Percentiles rank a stretch among this genome's conserved stretches.
phyloP scores from a whole-genome alignment of 2,888 invertebrate species.

The Isoperla grammatica region DNA sequence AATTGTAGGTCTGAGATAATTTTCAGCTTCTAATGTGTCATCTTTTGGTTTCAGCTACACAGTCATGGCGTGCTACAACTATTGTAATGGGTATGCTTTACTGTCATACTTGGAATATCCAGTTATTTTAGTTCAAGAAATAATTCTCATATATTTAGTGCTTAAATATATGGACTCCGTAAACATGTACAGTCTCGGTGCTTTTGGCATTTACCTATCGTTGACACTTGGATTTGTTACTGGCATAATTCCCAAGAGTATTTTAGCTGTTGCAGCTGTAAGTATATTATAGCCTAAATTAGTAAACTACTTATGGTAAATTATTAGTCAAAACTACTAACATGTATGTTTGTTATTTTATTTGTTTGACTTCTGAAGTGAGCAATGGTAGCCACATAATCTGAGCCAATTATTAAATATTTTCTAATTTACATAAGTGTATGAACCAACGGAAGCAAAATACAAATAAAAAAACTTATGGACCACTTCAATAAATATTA shows the following conservation, averaged over 20 bases:
- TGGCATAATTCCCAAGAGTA: conserved; percentile 45
- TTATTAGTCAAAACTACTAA: too few species aligned
- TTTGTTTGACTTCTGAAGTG: too few species aligned
- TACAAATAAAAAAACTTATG: too few species aligned
- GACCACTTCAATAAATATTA: too few species aligned
- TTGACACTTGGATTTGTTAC: conserved; percentile 46
- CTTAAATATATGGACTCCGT: conserved; percentile 60
- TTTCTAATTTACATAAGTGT: too few species aligned
- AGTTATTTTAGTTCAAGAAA: conserved; percentile 68
- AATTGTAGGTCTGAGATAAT: too few species aligned
- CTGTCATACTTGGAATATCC: conserved; percentile 82
- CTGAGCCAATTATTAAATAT: too few species aligned
- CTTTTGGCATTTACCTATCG: conserved; percentile 42
- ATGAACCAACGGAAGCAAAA: too few species aligned
- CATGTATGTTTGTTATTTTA: too few species aligned
- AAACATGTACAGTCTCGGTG: conserved; percentile 41
- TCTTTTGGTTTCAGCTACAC: conserved; percentile 62
- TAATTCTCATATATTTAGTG: conserved; percentile 64
- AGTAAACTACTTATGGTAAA: background rate
- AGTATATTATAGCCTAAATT: conserved; percentile 40
- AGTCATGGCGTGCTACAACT: conserved; percentile 76
- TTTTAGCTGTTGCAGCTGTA: conserved; percentile 60
- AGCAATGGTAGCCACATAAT: too few species aligned
- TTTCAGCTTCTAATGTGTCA: too few species aligned
- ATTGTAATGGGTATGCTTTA: conserved; percentile 62